Evolutionary conservation across 2,797 vertebrate species (phyloP), one percentile per base, ranked within the genome.

Genomic region (Lithobates pipiens): DNA sequence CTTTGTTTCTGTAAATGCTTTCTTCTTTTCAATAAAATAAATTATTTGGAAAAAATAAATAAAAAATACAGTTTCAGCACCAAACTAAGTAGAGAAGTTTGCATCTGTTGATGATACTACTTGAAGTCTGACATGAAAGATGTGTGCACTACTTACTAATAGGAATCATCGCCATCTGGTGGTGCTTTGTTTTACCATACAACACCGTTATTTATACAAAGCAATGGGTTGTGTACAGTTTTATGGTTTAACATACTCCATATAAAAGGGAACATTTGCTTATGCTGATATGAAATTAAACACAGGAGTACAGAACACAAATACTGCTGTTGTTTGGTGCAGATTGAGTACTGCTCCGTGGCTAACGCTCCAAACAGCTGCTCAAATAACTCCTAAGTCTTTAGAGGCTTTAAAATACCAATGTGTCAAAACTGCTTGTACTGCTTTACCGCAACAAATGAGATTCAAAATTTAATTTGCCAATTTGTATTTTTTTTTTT

Each of bases 161-260:
- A 71, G 69, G 69, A 71, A 71, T 9, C 69, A 36, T 32, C 18
- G 69, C 69, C 69, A 71, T 71, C 69, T 71, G 15, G 15, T 71
- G 69, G 69, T 25, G 7, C 15, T 71, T 29, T 68, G 67, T 68
- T 13, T 29, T 71, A 71, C 29, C 6, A 70, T 34, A 70, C 15
- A 70, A 13, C 29, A 70, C 15, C 1, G 13, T 15, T 15, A 32
- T 70, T 32, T 70, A 70, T 16, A 15, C 16, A 61, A 61, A 61
- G 23, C 57, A 61, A 61, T 21, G 57, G 44, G 2, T 46, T 46
- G 44, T n/a, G 23, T 61, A 18, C 57, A 61, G 57, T 9, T 21
- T 61, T 61, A 61, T 61, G 57, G 57, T 61, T 61, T 61, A 61
- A n/a, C 57, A 61, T 61, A n/a, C 57, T 61, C 57, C 57, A 61